Conservation (phyloP, 2,797 vertebrate species). For the Sebastes elongatus region DNA sequence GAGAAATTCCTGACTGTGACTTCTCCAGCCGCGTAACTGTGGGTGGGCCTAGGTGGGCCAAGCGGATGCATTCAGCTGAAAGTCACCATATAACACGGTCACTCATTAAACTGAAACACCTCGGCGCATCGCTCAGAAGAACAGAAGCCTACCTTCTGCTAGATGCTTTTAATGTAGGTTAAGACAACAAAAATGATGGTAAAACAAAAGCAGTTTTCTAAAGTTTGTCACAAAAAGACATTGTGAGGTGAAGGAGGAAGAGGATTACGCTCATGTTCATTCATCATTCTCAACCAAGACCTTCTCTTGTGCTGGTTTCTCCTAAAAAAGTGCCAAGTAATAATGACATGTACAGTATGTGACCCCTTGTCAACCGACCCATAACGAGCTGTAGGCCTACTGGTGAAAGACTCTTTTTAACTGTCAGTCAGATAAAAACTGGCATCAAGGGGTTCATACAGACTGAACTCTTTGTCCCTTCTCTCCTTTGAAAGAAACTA, state of each 20-base stretch:
- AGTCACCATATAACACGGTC: background rate
- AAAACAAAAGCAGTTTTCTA: background rate
- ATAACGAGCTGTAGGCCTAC: background rate
- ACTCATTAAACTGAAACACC: background rate
- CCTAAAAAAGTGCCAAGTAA: background rate
- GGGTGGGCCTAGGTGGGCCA: too few relatives aligned
- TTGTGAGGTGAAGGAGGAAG: background rate
- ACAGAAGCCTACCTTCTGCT: background rate
- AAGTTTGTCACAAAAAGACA: background rate
- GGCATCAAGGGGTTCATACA: background rate
- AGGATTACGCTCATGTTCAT: background rate
- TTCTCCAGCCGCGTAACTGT: too few relatives aligned
- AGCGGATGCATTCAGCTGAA: too few relatives aligned
- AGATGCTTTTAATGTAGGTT: background rate
- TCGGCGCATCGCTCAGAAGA: background rate
- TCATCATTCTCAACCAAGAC: background rate
- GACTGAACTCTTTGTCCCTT: background rate
- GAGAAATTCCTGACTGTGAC: background rate
- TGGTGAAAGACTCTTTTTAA: too few relatives aligned
- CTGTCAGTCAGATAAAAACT: too few relatives aligned
- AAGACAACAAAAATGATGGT: background rate
- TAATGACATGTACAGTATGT: background rate
- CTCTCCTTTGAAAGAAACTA: background rate
- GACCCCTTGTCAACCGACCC: background rate
- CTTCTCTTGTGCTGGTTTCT: background rate